A percentile compares a stretch with the other conserved stretches of the same genome.
phyloP scores from a whole-genome alignment of 2,888 invertebrate genomes.

The Phasia obesa region DNA sequence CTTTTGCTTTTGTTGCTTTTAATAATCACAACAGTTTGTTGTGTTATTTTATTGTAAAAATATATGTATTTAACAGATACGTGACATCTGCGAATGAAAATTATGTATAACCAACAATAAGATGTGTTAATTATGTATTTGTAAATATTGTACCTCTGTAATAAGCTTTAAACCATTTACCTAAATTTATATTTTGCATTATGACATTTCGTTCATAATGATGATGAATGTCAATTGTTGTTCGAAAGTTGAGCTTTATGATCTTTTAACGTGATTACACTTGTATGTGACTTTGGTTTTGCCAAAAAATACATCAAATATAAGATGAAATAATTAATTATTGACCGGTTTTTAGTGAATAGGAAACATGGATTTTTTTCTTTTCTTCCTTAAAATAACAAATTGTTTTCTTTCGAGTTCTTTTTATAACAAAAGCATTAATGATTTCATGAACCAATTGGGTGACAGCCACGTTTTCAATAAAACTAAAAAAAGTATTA shows the following conservation, averaged over 20 bases:
- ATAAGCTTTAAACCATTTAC: background rate
- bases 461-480: no score
- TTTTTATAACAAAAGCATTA: conserved; percentile 3
- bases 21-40: background rate
- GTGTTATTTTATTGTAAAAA: conserved; percentile 13
- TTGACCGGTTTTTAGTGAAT: background rate
- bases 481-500: no score
- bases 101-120: conserved; percentile 4
- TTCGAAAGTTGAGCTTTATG: background rate
- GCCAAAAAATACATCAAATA: background rate
- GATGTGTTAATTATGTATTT: conserved; percentile 20
- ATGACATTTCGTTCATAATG: conserved; percentile 13
- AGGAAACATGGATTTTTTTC: background rate
- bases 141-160: no score
- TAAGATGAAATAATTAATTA: background rate
- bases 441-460: background rate
- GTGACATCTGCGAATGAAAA: conserved; percentile 40
- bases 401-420: background rate
- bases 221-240: conserved; percentile 11
- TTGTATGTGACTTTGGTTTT: background rate
- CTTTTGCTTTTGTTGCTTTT: background rate
- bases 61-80: conserved; percentile 45
- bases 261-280: conserved; percentile 3
- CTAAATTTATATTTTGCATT: conserved; percentile 6
- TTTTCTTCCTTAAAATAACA: conserved; percentile 16